Evolutionary conservation across 2,888 invertebrate genomes (phyloP).

Genomic region (Papilio demoleus): DNA sequence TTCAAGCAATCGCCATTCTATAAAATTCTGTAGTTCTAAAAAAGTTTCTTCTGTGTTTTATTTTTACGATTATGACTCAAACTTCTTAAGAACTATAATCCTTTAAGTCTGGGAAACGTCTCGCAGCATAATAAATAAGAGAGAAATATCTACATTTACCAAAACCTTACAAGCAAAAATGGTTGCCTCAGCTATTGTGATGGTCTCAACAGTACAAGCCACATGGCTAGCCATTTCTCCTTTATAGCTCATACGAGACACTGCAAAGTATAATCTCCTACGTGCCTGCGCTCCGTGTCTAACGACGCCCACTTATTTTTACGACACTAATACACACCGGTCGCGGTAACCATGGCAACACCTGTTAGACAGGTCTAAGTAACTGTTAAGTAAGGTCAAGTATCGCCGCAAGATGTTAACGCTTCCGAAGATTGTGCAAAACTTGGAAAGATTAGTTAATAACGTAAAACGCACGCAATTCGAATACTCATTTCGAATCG

Average conservation of each 20-base stretch:
- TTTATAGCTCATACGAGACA: conserved; percentile 23
- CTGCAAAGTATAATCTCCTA: conserved; percentile 23
- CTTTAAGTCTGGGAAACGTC: background rate
- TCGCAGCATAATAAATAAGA: background rate
- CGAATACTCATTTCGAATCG: too few species aligned
- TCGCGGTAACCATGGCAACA: conserved; percentile 26
- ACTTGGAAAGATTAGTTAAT: background rate
- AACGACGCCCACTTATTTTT: conserved; percentile 38
- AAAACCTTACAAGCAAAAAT: background rate
- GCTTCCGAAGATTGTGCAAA: conserved; percentile 18
- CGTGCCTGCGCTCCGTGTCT: background rate
- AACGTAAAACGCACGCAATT: background rate
- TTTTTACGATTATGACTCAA: background rate
- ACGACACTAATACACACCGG: conserved; percentile 30
- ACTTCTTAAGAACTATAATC: background rate
- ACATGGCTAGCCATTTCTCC: background rate
- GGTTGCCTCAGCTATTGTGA: background rate
- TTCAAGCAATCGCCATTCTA: conserved; percentile 5
- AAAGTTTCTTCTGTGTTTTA: background rate
- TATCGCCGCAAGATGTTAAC: conserved; percentile 25
- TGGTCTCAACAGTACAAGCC: background rate
- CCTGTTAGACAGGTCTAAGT: conserved; percentile 40
- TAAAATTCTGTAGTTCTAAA: background rate
- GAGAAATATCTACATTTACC: background rate
- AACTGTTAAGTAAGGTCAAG: conserved; percentile 40